phyloP scores from a whole-genome alignment of 2,113 vertebrate species.

The Myrmophylax atrothorax region DNA sequence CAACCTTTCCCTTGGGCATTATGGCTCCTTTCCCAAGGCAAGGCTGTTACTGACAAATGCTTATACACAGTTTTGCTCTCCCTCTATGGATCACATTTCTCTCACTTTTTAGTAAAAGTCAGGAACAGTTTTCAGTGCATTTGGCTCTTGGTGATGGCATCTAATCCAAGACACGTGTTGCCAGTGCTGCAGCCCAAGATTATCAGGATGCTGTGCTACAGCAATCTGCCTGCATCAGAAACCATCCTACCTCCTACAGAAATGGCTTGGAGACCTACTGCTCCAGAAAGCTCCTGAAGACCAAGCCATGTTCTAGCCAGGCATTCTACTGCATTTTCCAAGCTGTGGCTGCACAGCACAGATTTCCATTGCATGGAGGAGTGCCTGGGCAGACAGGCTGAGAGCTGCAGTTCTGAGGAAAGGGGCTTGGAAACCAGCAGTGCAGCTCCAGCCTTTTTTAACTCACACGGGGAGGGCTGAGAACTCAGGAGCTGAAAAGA shows the following conservation, averaged over 20 bases:
- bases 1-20: neutral
- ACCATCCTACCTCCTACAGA: neutral
- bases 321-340: neutral
- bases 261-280: neutral
- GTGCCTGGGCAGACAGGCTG: neutral
- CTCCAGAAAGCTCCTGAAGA: neutral
- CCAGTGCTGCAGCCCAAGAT: neutral
- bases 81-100: neutral
- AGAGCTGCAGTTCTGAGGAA: neutral
- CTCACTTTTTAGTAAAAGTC: neutral
- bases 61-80: neutral
- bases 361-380: neutral
- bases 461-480: neutral
- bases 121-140: neutral
- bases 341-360: neutral
- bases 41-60: neutral
- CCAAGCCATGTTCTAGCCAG: neutral
- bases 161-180: neutral
- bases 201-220: neutral
- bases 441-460: neutral
- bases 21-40: neutral
- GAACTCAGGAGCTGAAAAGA: neutral
- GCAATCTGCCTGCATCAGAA: neutral
- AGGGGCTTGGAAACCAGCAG: neutral
- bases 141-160: neutral